A percentile compares a stretch with the other conserved stretches of the same genome.
Conservation (phyloP, 2,888 invertebrate species). For the Sphaeridia pumilis region DNA sequence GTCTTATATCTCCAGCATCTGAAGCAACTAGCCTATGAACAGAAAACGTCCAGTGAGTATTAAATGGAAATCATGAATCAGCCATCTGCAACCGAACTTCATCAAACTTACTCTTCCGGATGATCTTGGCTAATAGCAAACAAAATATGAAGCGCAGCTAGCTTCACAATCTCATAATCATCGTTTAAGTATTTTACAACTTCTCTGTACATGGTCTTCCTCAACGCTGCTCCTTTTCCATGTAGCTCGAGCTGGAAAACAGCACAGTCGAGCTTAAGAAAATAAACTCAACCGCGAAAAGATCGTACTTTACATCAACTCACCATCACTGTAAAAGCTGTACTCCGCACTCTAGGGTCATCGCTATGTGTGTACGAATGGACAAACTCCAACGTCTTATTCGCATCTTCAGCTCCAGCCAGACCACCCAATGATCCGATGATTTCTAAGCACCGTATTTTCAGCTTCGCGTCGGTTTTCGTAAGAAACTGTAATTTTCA, state of each 20-base stretch:
- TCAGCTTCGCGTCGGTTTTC: slow-evolving; percentile 66
- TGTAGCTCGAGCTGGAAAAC: slow-evolving; percentile 52
- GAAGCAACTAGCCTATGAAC: slow-evolving; percentile 53
- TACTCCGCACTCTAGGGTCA: slow-evolving; percentile 81
- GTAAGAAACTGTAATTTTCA: slow-evolving; percentile 48
- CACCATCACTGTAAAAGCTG: slow-evolving; percentile 75
- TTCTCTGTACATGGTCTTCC: slow-evolving; percentile 53
- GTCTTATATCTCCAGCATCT: slow-evolving; percentile 62
- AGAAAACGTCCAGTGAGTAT: background rate
- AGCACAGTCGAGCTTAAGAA: background rate
- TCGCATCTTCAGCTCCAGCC: slow-evolving; percentile 47
- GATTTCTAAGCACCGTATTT: slow-evolving; percentile 64
- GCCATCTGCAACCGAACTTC: background rate
- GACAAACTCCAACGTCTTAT: slow-evolving; percentile 56
- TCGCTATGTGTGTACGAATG: slow-evolving; percentile 70
- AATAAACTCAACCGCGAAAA: background rate
- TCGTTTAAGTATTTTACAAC: slow-evolving; percentile 69
- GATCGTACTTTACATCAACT: slow-evolving; percentile 36
- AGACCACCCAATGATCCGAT: slow-evolving; percentile 58
- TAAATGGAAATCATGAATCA: background rate
- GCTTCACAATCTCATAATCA: slow-evolving; percentile 85
- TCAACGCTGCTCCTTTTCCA: slow-evolving; percentile 66
- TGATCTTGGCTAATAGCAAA: slow-evolving; percentile 75
- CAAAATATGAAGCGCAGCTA: slow-evolving; percentile 71
- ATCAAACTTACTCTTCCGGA: slow-evolving; percentile 60